A percentile compares a stretch with the other conserved stretches of the same genome.
Conservation (phyloP, 2,113 vertebrate species). For the Salvelinus namaycush region DNA sequence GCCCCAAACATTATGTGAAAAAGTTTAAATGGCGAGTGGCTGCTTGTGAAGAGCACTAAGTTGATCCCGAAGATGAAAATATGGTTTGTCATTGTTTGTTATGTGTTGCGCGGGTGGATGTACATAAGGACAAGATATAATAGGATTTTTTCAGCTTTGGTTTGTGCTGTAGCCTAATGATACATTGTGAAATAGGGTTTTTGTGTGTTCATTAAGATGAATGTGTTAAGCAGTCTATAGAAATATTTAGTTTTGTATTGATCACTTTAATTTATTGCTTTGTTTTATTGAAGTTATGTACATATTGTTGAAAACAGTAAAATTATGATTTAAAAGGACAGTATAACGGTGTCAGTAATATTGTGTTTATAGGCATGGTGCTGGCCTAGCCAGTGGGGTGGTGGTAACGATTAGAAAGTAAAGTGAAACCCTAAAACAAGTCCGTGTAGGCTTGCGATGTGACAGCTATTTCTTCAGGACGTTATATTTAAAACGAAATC, state of each 20-base stretch:
- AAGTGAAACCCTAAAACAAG: neutral
- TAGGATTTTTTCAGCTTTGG: constrained; percentile 81
- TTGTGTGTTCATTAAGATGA: constrained; percentile 84
- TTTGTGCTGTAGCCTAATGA: constrained; percentile 85
- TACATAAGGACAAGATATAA: constrained; percentile 72
- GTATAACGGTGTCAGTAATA: neutral
- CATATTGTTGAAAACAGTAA: constrained; percentile 92
- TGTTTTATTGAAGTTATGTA: constrained; percentile 90
- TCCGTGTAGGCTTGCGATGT: neutral
- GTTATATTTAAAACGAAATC: neutral
- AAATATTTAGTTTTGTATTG: constrained; percentile 98
- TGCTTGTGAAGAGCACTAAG: constrained; percentile 63
- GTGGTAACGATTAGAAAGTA: neutral
- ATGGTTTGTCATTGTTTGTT: constrained; percentile 68
- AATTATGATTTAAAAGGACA: constrained; percentile 82
- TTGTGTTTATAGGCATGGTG: neutral
- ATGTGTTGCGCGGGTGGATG: constrained; percentile 59
- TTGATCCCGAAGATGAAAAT: constrained; percentile 56
- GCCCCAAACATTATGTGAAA: constrained; percentile 67
- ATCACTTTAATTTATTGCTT: constrained; percentile 98
- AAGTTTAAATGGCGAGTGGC: constrained; percentile 59
- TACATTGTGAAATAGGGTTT: constrained; percentile 92
- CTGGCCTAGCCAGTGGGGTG: neutral
- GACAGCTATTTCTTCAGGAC: neutral
- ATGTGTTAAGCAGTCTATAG: constrained; percentile 91